Evolutionary conservation across 2,888 invertebrate genomes (phyloP), one percentile per base, ranked within the genome.

Genomic region (Dolichopus griseipennis): DNA sequence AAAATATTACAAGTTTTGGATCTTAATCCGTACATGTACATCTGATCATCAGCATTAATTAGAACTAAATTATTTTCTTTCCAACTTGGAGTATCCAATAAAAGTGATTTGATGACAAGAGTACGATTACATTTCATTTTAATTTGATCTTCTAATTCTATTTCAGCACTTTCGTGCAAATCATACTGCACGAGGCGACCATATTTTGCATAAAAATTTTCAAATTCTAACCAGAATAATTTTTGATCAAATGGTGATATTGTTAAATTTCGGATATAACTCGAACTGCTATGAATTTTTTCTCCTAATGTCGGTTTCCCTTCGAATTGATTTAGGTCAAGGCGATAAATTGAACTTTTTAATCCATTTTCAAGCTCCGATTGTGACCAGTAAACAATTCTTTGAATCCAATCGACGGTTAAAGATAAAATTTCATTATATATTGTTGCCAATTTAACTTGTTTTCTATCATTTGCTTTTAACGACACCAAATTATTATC

Each of bases 341-440:
- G 82, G 71, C 87, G 85, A 75, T 88, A 87, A 34, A 90, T 83
- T 0, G 85, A 84, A 69, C 85, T 84, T 0, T 75, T 70, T 1
- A 66, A 41, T 72, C 84, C 83, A n/a, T 82, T 78, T 6, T 74
- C 72, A 1, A 68, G 52, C 0, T 82, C 80, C 22, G 84, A 76
- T 79, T 93, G 93, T 0, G 90, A 85, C 88, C 93, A 94, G 78
- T 92, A 96, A 8, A 96, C 82, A 65, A 88, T 87, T 66, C 94
- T 85, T 66, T 90, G 88, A 64, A 96, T 86, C 96, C 96, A 97
- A 80, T 97, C 95, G 0, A 93, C 84, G 2, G 91, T 87, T 34
- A 96, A 80, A 70, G 90, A 88, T 12, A 86, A 78, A 0, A 86
- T 86, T 41, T 85, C 84, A n/a, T 84, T 84, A 43, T 84, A 83